Evolutionary conservation across 2,888 invertebrate genomes (phyloP).

Genomic region (Macrosoma leucophasiata): DNA sequence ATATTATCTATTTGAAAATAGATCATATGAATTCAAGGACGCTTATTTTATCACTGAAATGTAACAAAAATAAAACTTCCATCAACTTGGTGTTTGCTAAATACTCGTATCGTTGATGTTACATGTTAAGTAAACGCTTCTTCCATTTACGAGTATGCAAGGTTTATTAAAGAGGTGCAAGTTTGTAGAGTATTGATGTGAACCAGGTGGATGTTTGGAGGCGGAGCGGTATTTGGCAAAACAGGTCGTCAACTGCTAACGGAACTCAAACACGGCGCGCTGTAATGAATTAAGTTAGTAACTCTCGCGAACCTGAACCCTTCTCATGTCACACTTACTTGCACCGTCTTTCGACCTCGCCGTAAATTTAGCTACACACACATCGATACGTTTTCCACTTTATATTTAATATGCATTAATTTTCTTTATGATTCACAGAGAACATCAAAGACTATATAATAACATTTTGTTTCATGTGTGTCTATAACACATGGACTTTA

Average conservation of each 20-base stretch:
- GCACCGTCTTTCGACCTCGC: constrained; percentile 26
- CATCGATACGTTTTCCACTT: constrained; percentile 22
- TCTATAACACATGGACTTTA: too few species aligned
- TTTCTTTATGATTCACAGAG: too few species aligned
- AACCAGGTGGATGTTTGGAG: too few species aligned
- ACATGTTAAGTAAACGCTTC: too few species aligned
- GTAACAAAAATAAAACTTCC: not conserved
- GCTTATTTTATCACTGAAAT: not conserved
- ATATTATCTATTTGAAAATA: not conserved
- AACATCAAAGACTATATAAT: too few species aligned
- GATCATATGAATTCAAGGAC: not conserved
- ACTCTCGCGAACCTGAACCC: constrained; percentile 48
- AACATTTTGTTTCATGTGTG: too few species aligned
- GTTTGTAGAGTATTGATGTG: too few species aligned
- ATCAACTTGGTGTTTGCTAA: too few species aligned
- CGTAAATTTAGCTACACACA: constrained; percentile 9
- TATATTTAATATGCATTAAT: too few species aligned
- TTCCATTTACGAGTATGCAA: too few species aligned
- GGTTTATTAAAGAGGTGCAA: too few species aligned
- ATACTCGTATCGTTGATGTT: too few species aligned
- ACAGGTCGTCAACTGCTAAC: constrained; percentile 39
- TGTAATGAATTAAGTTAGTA: constrained; percentile 72
- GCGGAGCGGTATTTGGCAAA: constrained; percentile 9
- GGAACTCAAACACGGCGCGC: constrained; percentile 63
- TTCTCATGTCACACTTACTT: constrained; percentile 49